Evolutionary conservation across 2,797 vertebrate species (phyloP), one percentile per base, ranked within the genome.

Genomic region (Aphelocoma californica): DNA sequence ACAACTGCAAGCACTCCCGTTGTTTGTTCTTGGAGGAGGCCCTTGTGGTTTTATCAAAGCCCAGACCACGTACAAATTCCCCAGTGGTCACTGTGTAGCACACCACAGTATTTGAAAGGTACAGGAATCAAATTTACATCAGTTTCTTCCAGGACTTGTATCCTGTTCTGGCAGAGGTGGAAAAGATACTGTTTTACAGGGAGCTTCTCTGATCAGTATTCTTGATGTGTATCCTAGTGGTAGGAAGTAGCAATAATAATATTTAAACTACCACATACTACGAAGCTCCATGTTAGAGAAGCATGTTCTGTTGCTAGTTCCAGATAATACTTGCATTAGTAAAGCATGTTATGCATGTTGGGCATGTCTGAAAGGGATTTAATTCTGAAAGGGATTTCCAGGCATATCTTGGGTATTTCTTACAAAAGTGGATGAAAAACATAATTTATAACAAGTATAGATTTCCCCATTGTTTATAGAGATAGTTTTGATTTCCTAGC

Each of bases 1-100:
- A 13, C 3, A 2, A 38, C 28, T 86, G 19, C 16, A 66, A 58
- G n/a, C 9, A 23, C 11, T 81, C 47, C 12, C 28, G 14, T 18
- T 65, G 38, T 31, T 61, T 34, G 29, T 14, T 87, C n/a, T 88
- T 81, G 42, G 47, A 75, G 17, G 15, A 23, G 42, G 7, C 7
- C 0, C 0, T 1, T 10, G 20, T 3, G 4, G 14, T 45, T 83
- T 10, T 50, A 31, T 40, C 48, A 57, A 71, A 94, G 45, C 28
- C 29, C 23, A 36, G 65, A 12, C 29, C 28, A 26, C 0, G 0
- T 10, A 42, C 40, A 40, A 82, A 54, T 45, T 82, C 40, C 51
- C 12, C 32, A 32, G 36, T 21, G 29, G 38, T 48, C n/a, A 20
- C 45, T 29, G 34, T 20, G 25, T 9, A 45, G 40, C 32, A 57